These are phyloP conservation scores for Enteromius anoplus DNA, from an alignment of 2,797 vertebrate genomes.

Conservation along the genomic window DNA sequence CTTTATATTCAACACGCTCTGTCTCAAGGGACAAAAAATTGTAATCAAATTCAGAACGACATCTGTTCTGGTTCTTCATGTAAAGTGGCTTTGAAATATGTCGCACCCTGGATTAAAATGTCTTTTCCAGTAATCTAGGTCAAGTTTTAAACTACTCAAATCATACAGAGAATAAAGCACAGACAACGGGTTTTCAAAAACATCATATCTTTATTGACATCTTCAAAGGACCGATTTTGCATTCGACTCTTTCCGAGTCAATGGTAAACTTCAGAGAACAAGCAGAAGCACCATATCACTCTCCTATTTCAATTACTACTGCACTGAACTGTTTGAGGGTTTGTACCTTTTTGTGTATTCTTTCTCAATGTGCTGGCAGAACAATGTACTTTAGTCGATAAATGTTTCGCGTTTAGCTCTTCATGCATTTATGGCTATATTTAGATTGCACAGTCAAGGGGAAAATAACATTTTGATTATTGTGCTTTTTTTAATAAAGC, in stretches of 20 bases:
- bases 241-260: slow-evolving; percentile 39
- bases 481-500: slow-evolving; percentile 61
- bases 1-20: not conserved
- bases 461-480: slow-evolving; percentile 51
- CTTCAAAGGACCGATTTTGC: slow-evolving; percentile 45
- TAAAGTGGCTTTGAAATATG: not conserved
- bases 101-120: not conserved
- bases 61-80: not conserved
- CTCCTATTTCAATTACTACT: slow-evolving; percentile 44
- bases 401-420: slow-evolving; percentile 33
- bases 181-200: slow-evolving; percentile 31
- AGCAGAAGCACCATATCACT: slow-evolving; percentile 39
- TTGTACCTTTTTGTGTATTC: slow-evolving; percentile 39
- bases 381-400: slow-evolving; percentile 20
- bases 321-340: slow-evolving; percentile 36
- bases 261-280: slow-evolving; percentile 44
- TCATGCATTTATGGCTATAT: slow-evolving; percentile 35
- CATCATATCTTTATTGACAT: slow-evolving; percentile 62
- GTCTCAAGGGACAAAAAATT: not conserved
- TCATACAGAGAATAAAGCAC: not conserved
- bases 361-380: slow-evolving; percentile 10
- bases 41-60: not conserved
- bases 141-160: not conserved
- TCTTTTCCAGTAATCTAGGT: not conserved
- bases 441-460: slow-evolving; percentile 38